Base-by-base conservation (phyloP, 2,797 vertebrate species). In the Selene dorsalis region DNA sequence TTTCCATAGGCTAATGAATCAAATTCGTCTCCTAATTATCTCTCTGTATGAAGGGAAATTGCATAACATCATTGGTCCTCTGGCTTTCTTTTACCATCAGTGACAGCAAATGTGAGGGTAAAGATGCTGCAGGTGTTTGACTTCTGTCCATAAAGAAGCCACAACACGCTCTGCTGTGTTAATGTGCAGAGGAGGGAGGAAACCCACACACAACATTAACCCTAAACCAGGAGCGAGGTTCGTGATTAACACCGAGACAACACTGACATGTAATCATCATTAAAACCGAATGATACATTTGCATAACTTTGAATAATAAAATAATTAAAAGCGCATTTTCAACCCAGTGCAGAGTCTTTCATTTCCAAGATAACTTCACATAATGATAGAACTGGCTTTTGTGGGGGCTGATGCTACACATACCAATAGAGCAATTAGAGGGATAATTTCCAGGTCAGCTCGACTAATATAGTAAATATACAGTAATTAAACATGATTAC, bases 1-100 rank as follows among this genome's bases (percentile, higher is more conserved):
- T 87, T 88, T 87, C 79, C 82, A 84, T 82, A 80, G 87, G 83
- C 90, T 93, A 93, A 94, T 94, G 90, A 94, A 94, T 93, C 91
- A 92, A 87, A 92, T 88, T 90, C 85, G 79, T 77, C 82, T 64
- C 73, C 86, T 94, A 92, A 94, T 94, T 94, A 94, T 92, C 87
- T 84, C 84, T 75, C 82, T 55, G 74, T 59, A 67, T 3, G 47
- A 77, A 39, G 62, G 84, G 82, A 91, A 89, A 88, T 85, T 77
- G 75, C 79, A 84, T 80, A 89, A 88, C 85, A 82, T 85, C 55
- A 55, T 69, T 63, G 76, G 75, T 89, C 73, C 58, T 86, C 35
- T 78, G 62, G 72, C 79, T 83, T 78, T 82, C 67, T 75, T 83
- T 75, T 57, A 57, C 75, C 66, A 63, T 70, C 82, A 72, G 45